Base-by-base conservation (phyloP, 2,113 vertebrate genomes). In the Amphilophus citrinellus region DNA sequence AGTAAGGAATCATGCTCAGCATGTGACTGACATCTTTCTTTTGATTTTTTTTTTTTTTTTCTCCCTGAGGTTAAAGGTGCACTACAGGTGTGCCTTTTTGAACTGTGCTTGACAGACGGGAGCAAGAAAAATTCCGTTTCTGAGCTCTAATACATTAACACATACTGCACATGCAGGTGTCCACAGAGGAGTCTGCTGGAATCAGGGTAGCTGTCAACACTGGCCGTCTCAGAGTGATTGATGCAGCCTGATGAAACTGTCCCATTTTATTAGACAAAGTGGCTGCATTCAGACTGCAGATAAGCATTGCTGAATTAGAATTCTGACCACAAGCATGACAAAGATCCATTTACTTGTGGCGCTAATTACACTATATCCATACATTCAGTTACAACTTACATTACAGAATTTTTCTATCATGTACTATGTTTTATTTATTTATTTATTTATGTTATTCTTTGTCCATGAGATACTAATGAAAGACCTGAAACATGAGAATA, bases 121-220 rank as follows among this genome's bases (percentile, higher is more conserved):
- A 77, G 61, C 79, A 62, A 20, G 77, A 82, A 68, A 79, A 61
- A 79, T 77, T 62, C 7, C 10, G 65, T 61, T 62, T 86, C 66
- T 39, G 27, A 42, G 30, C 66, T n/a, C 66, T 59, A 47, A 79
- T 53, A 65, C 20, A 59, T 77, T 50, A 65, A 76, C 53, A 75
- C 65, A 86, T 39, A 39, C 37, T 9, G 37, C 42, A 59, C 66
- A 77, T 24, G 44, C 87, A 92, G 76, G 88, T 90, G 90, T 80
- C 66, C 61, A 87, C 83, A 89, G 30, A 89, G 60, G 65, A 84
- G 77, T 86, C 58, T 84, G 80, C 63, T 42, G 24, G 56, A 82
- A 77, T 82, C 61, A 76, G 56, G 71, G 82, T 57, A 62, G 79
- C 77, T 88, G 84, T 89, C 88, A 82, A 24, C 68, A 61, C 44